Conservation (phyloP, 2,888 invertebrate genomes). For the Chesias legatella region DNA sequence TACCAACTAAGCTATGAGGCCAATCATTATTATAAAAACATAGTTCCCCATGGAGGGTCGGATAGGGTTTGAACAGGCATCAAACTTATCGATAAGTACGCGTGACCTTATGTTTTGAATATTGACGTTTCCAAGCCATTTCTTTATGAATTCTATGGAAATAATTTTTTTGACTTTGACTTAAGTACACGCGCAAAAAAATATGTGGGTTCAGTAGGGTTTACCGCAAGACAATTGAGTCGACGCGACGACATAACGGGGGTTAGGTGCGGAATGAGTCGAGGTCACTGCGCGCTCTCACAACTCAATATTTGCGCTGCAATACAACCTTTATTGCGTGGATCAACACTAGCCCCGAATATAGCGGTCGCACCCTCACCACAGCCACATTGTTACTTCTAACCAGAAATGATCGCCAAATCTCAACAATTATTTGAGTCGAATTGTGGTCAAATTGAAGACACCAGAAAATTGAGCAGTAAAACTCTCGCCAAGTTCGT, state of each 20-base stretch:
- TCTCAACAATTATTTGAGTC: slow-evolving; percentile 37
- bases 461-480: too few species aligned
- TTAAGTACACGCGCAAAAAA: slow-evolving; percentile 5
- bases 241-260: slow-evolving; percentile 51
- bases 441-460: slow-evolving; percentile 31
- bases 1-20: too few species aligned
- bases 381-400: slow-evolving; percentile 32
- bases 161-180: too few species aligned
- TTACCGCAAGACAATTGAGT: slow-evolving; percentile 65
- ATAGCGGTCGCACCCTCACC: slow-evolving; percentile 42
- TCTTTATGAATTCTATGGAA: too few species aligned
- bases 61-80: too few species aligned
- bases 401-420: slow-evolving; percentile 45
- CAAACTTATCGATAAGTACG: too few species aligned
- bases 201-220: slow-evolving; percentile 21
- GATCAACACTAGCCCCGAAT: slow-evolving; percentile 57
- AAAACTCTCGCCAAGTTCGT: too few species aligned
- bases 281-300: slow-evolving; percentile 57
- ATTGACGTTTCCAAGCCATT: too few species aligned
- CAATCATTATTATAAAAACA: too few species aligned
- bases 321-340: slow-evolving; percentile 70
- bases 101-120: too few species aligned
- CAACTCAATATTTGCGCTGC: slow-evolving; percentile 69
- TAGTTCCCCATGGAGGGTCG: too few species aligned
- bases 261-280: slow-evolving; percentile 66